These are phyloP conservation scores for Hypercompe scribonia DNA, from an alignment of 2,888 invertebrate genomes.

Conservation along the genomic window DNA sequence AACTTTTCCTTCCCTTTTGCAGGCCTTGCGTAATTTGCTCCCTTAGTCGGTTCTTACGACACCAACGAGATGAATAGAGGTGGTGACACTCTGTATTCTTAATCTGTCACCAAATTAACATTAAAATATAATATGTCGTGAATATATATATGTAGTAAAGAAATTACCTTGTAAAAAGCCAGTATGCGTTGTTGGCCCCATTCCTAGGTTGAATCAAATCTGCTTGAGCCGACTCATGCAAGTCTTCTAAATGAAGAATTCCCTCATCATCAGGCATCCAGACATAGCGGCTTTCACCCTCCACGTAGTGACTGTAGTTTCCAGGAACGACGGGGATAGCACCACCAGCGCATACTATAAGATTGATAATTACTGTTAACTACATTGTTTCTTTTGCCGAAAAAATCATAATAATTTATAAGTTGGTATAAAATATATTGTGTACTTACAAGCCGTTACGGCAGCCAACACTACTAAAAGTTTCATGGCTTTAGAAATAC, in stretches of 20 bases:
- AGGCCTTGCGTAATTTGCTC: too few species aligned
- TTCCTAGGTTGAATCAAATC: conserved; percentile 47
- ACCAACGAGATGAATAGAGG: too few species aligned
- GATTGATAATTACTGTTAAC: neutral
- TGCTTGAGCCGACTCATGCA: conserved; percentile 56
- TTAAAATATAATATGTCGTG: too few species aligned
- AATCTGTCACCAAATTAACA: too few species aligned
- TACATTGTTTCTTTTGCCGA: neutral
- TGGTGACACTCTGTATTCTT: too few species aligned
- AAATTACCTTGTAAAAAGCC: conserved; percentile 65
- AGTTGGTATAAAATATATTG: neutral
- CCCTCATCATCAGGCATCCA: conserved; percentile 72
- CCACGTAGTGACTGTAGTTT: conserved; percentile 70
- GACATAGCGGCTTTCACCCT: conserved; percentile 67
- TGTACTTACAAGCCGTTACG: conserved; percentile 55
- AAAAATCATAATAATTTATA: neutral
- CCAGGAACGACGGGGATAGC: conserved; percentile 59
- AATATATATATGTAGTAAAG: neutral
- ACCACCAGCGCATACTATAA: conserved; percentile 56
- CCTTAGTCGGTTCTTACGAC: too few species aligned
- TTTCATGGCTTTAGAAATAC: conserved; percentile 47
- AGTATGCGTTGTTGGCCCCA: conserved; percentile 68
- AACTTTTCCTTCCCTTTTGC: too few species aligned
- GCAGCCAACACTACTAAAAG: conserved; percentile 51
- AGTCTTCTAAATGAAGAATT: conserved; percentile 64